These are phyloP conservation scores for Diadumene lineata DNA, from an alignment of 92 coral and sea anemone genomes.

Conservation along the genomic window DNA sequence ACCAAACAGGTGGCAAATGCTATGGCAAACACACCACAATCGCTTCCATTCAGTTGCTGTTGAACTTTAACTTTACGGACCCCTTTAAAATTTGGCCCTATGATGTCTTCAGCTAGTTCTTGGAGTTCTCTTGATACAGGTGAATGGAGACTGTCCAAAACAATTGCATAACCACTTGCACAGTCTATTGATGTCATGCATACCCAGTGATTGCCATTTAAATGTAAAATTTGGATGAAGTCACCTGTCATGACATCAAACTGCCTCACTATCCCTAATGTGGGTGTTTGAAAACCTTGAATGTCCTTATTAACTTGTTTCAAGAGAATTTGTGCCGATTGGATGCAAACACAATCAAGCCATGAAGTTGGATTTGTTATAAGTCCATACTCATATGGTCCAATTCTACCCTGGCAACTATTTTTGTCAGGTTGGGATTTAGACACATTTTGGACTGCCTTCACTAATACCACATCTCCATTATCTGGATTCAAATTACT, in stretches of 20 bases:
- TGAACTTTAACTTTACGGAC: constrained; percentile 39
- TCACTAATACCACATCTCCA: constrained; percentile 25
- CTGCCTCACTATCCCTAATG: constrained; percentile 37
- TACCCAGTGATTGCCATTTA: too few species aligned
- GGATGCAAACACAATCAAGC: constrained; percentile 48
- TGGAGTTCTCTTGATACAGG: too few species aligned
- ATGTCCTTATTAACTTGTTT: constrained; percentile 39
- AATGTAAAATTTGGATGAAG: too few species aligned
- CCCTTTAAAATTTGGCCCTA: constrained; percentile 26
- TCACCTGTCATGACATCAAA: too few species aligned
- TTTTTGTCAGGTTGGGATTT: constrained; percentile 25
- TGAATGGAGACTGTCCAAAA: too few species aligned
- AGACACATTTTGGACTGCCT: constrained; percentile 15
- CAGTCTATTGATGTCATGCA: constrained; percentile 55
- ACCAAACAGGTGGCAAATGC: constrained; percentile 59
- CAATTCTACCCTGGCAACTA: constrained; percentile 17
- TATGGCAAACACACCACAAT: constrained; percentile 44
- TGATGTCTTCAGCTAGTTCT: constrained; percentile 20
- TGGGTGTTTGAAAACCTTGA: constrained; percentile 47
- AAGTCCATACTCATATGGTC: constrained; percentile 31
- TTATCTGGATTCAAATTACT: neutral
- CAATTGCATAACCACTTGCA: constrained; percentile 30
- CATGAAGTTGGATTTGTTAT: constrained; percentile 40
- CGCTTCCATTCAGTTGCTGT: too few species aligned
- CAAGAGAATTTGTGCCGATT: constrained; percentile 35